Evolutionary conservation across 1,140 invertebrate genomes (phyloP), one percentile per base, ranked within the genome.

Genomic region (Sitophilus oryzae): DNA sequence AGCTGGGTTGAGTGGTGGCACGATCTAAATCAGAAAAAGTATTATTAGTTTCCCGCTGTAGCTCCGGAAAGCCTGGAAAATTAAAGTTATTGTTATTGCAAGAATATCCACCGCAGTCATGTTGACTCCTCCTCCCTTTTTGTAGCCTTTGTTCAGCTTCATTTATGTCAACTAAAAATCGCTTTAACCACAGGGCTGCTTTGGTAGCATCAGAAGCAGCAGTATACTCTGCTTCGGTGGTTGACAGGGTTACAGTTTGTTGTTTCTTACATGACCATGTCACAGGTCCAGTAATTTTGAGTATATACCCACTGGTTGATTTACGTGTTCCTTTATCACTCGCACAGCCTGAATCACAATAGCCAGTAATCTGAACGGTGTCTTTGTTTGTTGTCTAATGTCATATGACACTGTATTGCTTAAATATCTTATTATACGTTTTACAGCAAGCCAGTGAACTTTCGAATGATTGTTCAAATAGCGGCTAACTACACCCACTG

Each of bases 171-270:
- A n/a, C n/a, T n/a, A n/a, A n/a, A n/a, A 61, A 18, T 18, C n/a
- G 4, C 6, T 18, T 38, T 10, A 69, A 41, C 62, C 63, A 71
- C 11, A 69, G 48, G 11, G 63, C 41, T n/a, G 70, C 62, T 54
- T 68, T 66, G n/a, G 61, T 46, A 25, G 57, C 59, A 38, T 66
- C 62, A 52, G 61, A 52, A 5, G 52, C 57, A 18, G 65, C 62
- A 6, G 68, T 35, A 63, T 63, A 70, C 52, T 76, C 74, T 15
- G 73, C 65, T 59, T 77, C 71, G 5, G 69, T 73, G 10, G 73
- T 71, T 1, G 66, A 68, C 2, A 67, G 40, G 18, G 66, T 51
- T 30, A 65, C 56, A 23, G 38, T 64, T 1, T 50, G 37, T 58
- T 77, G 73, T 56, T 64, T 69, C 19, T 65, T 61, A 35, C 55